A percentile compares a stretch with the other conserved stretches of the same genome.
Conservation (phyloP, 2,797 vertebrate species). For the Rhinoraja longicauda region DNA sequence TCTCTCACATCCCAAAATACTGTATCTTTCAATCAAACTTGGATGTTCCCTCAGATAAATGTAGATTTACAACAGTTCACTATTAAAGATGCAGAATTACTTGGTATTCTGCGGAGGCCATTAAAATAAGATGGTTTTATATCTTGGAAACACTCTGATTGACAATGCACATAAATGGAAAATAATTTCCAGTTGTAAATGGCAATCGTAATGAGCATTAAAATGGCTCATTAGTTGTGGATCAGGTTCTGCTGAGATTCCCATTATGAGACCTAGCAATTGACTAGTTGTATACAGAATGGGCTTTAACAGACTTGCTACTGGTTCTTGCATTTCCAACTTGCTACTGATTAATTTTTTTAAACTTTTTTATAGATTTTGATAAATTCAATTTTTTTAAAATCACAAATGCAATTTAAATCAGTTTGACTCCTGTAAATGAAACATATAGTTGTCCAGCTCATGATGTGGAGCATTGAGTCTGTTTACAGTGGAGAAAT, state of each 20-base stretch:
- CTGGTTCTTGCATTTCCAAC: background rate
- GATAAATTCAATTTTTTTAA: background rate
- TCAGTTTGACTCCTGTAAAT: background rate
- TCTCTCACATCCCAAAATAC: too few relatives aligned
- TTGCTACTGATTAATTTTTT: background rate
- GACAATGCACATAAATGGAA: background rate
- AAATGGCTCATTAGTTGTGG: background rate
- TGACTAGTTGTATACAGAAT: too few relatives aligned
- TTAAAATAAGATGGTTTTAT: background rate
- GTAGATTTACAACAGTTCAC: background rate
- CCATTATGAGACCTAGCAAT: background rate
- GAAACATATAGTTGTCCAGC: background rate
- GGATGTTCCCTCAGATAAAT: too few relatives aligned
- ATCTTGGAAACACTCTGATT: background rate
- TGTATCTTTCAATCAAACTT: too few relatives aligned
- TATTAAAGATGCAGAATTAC: background rate
- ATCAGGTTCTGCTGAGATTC: background rate
- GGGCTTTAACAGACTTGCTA: background rate
- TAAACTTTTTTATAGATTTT: background rate
- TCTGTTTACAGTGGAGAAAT: background rate
- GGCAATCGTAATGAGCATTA: background rate
- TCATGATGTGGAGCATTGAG: background rate
- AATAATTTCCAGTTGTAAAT: background rate
- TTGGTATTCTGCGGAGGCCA: background rate
- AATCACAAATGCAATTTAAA: background rate